A percentile compares a stretch with the other conserved stretches of the same genome.
Evolutionary conservation across 53 echinoderm and acorn worm species (phyloP).

Genomic region (Mesocentrotus franciscanus): DNA sequence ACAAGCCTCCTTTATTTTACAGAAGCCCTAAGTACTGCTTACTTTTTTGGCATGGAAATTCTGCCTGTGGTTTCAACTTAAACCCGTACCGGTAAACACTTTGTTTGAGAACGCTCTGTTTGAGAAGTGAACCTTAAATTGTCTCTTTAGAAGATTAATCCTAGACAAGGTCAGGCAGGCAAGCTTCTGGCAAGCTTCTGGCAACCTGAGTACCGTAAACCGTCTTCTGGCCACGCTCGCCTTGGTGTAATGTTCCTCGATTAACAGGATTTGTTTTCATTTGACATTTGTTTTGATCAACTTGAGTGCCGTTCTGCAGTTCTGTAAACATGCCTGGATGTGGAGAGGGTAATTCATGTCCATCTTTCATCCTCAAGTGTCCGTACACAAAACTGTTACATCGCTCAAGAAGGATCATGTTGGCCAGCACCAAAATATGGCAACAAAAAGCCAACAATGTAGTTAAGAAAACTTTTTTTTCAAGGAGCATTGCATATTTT

Average conservation of each 20-base stretch:
- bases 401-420: background rate
- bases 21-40: too few species aligned
- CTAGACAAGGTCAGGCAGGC: background rate
- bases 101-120: background rate
- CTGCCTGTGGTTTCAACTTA: background rate
- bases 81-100: background rate
- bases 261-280: slow-evolving; percentile 46
- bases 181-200: background rate
- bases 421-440: background rate
- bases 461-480: background rate
- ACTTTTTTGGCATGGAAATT: too few species aligned
- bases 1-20: too few species aligned
- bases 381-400: background rate
- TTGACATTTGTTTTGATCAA: slow-evolving; percentile 56
- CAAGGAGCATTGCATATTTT: background rate
- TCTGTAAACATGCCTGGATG: slow-evolving; percentile 41
- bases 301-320: background rate
- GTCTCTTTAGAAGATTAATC: slow-evolving; percentile 18
- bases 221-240: background rate
- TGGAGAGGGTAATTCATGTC: slow-evolving; percentile 20
- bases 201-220: background rate
- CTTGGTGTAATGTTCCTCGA: slow-evolving; percentile 18
- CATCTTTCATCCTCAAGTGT: slow-evolving; percentile 14
- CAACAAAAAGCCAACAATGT: background rate
- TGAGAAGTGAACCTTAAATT: background rate